A percentile compares a stretch with the other conserved stretches of the same genome.
These are phyloP conservation scores for Umimayanthus chanpuru DNA, from an alignment of 92 coral and sea anemone genomes.

Conservation along the genomic window DNA sequence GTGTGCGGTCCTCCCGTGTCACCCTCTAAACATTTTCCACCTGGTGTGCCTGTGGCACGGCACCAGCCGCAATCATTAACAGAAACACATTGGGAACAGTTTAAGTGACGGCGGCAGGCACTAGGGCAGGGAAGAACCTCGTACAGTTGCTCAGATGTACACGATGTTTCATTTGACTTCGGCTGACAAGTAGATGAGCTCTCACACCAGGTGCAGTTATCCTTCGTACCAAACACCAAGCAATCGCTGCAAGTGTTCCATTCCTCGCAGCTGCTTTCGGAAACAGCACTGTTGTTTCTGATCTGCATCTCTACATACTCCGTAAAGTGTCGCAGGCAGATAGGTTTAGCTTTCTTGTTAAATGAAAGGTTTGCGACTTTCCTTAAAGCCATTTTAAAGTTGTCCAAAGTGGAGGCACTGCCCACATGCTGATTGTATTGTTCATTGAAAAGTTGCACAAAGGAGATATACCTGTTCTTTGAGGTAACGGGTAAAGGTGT, in stretches of 20 bases:
- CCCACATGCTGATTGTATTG: not conserved
- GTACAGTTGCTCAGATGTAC: not conserved
- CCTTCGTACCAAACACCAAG: slow-evolving; percentile 40
- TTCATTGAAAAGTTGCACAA: slow-evolving; percentile 14
- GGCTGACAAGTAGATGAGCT: slow-evolving; percentile 29
- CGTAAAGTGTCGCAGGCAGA: slow-evolving; percentile 41
- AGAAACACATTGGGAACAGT: slow-evolving; percentile 49
- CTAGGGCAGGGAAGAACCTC: slow-evolving; percentile 41
- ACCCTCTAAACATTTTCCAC: slow-evolving; percentile 48
- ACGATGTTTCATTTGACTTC: not conserved
- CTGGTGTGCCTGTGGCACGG: not conserved
- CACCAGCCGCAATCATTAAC: slow-evolving; percentile 61
- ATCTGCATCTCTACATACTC: slow-evolving; percentile 25
- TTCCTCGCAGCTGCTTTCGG: slow-evolving; percentile 24
- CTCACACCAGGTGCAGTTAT: slow-evolving; percentile 65
- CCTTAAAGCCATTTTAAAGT: not conserved
- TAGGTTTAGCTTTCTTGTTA: not conserved
- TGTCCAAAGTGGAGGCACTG: not conserved
- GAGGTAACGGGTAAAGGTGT: not conserved
- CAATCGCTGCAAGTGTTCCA: slow-evolving; percentile 56
- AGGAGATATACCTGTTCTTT: slow-evolving; percentile 32
- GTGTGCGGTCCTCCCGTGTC: slow-evolving; percentile 15
- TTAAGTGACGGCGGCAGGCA: slow-evolving; percentile 22
- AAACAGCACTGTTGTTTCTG: not conserved
- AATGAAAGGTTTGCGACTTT: not conserved